phyloP scores from a whole-genome alignment of 2,797 vertebrate genomes.

The Protosalanx chinensis region DNA sequence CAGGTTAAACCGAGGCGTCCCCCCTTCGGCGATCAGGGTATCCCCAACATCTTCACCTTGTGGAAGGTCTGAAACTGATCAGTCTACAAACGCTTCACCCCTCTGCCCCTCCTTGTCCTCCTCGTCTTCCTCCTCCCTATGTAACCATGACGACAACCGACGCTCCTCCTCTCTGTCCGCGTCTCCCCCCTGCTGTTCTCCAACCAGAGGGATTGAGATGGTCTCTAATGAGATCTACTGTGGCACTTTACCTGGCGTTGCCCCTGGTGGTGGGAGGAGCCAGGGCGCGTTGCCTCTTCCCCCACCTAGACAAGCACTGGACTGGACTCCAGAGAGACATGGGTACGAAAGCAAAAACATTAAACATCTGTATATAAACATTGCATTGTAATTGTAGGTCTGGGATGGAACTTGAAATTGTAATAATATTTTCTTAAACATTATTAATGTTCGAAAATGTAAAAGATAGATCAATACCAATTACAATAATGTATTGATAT shows the following conservation, averaged over 20 bases:
- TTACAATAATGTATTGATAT: neutral
- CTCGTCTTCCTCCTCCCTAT: conserved; percentile 34
- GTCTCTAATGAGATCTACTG: conserved; percentile 88
- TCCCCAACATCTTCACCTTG: conserved; percentile 34
- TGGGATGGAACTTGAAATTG: too few species aligned
- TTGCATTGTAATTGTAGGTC: too few species aligned
- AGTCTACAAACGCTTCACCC: conserved; percentile 21
- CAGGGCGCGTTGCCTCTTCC: conserved; percentile 55
- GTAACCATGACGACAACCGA: conserved; percentile 41
- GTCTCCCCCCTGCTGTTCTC: conserved; percentile 39
- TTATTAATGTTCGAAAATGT: neutral
- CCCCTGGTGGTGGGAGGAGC: conserved; percentile 35
- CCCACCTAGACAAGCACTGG: conserved; percentile 52
- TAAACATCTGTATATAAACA: neutral
- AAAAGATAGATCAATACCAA: neutral
- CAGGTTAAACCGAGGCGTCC: conserved; percentile 52
- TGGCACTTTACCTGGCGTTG: conserved; percentile 66
- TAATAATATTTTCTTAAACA: too few species aligned
- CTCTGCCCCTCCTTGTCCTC: conserved; percentile 16
- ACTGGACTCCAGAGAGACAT: conserved; percentile 53
- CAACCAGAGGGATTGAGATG: conserved; percentile 76
- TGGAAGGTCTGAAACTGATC: conserved; percentile 15
- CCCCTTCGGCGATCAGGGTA: conserved; percentile 28
- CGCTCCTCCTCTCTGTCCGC: conserved; percentile 43
- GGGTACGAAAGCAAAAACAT: conserved; percentile 61